Evolutionary conservation across 2,113 vertebrate species (phyloP), one percentile per base, ranked within the genome.

Genomic region (Ameiurus melas): DNA sequence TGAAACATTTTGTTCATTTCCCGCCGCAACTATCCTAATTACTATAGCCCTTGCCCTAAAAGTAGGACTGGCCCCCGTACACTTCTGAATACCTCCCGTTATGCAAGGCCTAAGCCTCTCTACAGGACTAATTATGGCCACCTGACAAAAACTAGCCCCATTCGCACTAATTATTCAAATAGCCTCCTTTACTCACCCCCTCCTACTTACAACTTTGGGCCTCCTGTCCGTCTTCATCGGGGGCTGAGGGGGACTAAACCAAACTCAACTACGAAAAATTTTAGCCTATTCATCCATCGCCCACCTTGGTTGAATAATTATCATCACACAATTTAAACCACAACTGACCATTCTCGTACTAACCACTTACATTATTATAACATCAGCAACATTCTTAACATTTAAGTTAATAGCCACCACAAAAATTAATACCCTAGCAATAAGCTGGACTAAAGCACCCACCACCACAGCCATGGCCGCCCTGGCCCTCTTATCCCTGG

Each of bases 221-320:
- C 0, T 93, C 0, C 0, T n/a, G 0, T 93, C 89, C 0, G 20
- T 83, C 0, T 0, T 90, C 0, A 0, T 89, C 0, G 88, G 92
- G 0, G 93, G 92, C 0, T 93, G 92, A 83, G 89, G 89, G 0
- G 91, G 92, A 0, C 0, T 94, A 2, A 94, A 93, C 2, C 92
- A 95, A 89, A 94, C 91, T 0, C 92, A 94, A 7, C 6, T 90
- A 0, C 82, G 90, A 25, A 95, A 94, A 89, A 89, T 92, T 0
- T 3, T 93, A 43, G 93, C 91, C 0, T 94, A 90, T 10, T 94
- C 91, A 0, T 94, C 92, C 0, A 88, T 93, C 0, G 70, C 89
- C 0, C 90, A 94, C 47, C 0, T 92, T 0, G 92, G 93, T 0
- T 95, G 94, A 91, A 92, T 94, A 84, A 0, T 30, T 0, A 4